A percentile compares a stretch with the other conserved stretches of the same genome.
These are phyloP conservation scores for Dioctria linearis DNA, from an alignment of 2,888 invertebrate genomes.

Conservation along the genomic window DNA sequence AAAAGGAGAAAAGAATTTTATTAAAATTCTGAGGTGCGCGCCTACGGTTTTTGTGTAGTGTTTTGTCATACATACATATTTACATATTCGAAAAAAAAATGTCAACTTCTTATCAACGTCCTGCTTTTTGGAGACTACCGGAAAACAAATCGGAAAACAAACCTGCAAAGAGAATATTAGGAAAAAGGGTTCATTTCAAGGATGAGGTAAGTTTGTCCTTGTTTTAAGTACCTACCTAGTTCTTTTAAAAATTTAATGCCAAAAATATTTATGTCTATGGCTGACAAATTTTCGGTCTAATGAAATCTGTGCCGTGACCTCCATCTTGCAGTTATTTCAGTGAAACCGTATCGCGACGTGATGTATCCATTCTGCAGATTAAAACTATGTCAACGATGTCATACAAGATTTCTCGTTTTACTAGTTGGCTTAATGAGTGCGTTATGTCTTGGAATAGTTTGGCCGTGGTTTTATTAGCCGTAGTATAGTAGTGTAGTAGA, in stretches of 20 bases:
- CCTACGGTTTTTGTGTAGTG: not conserved
- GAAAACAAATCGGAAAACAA: conserved; percentile 62
- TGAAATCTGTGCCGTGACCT: conserved; percentile 10
- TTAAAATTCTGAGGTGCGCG: not conserved
- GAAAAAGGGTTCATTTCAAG: conserved; percentile 71
- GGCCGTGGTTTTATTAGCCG: not conserved
- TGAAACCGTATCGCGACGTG: conserved; percentile 9
- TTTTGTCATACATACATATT: too few relatives aligned
- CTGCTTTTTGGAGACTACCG: conserved; percentile 77
- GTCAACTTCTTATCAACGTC: conserved; percentile 69
- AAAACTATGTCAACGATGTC: conserved; percentile 29
- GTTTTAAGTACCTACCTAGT: not conserved
- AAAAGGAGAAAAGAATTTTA: not conserved
- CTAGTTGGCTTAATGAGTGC: not conserved
- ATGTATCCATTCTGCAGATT: not conserved
- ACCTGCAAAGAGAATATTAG: conserved; percentile 60
- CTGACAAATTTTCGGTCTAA: not conserved
- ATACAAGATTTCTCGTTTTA: not conserved
- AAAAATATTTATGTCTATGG: not conserved
- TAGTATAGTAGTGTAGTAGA: too few relatives aligned
- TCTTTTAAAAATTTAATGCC: not conserved
- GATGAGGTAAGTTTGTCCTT: conserved; percentile 63
- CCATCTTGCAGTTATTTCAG: conserved; percentile 45
- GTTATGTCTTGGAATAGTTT: not conserved
- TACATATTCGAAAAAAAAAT: conserved; percentile 2